Base-by-base conservation (phyloP, 92 coral and sea anemone genomes). In the Actinostola sp. region DNA sequence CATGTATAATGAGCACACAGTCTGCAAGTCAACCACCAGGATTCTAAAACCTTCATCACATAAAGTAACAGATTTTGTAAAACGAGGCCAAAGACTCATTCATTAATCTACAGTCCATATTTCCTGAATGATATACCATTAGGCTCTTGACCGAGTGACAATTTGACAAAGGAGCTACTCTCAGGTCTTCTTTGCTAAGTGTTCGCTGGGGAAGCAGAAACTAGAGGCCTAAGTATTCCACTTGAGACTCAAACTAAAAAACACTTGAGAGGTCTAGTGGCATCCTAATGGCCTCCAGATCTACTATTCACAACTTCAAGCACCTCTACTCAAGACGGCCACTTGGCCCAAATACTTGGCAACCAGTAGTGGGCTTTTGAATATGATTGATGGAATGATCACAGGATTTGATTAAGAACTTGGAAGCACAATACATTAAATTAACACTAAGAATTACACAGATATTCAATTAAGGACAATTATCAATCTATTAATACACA, bases 211-310 rank as follows among this genome's bases (percentile, higher is more conserved):
- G 74, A 68, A 68, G 61, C 62, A 52, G 61, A 14, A 55, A 68
- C 4, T 15, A 68, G 74, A n/a, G 62, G 61, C 28, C 30, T 51
- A 31, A 68, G 74, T 68, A 30, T 13, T 3, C 36, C 39, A 57
- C 63, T 57, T 29, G 36, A 29, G 19, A 51, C 26, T 33, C 74
- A 50, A 52, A 68, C 61, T 68, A 35, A 50, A 68, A 68, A 56
- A 50, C 49, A 35, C 48, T 68, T 68, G 31, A 67, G 57, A 31
- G 11, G 31, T 66, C 65, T 59, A 14, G 35, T 25, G 42, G 67
- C n/a, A 33, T 35, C 15, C 74, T 68, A 68, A 68, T 68, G 74
- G 74, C 74, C 54, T 38, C 74, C 49, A 34, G 59, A 62, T 11
- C 32, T 32, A 33, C 25, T 48, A 52, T 39, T 68, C 58, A 52